Base-by-base conservation (phyloP, 1,140 invertebrate genomes). In the Pachypsylla venusta region DNA sequence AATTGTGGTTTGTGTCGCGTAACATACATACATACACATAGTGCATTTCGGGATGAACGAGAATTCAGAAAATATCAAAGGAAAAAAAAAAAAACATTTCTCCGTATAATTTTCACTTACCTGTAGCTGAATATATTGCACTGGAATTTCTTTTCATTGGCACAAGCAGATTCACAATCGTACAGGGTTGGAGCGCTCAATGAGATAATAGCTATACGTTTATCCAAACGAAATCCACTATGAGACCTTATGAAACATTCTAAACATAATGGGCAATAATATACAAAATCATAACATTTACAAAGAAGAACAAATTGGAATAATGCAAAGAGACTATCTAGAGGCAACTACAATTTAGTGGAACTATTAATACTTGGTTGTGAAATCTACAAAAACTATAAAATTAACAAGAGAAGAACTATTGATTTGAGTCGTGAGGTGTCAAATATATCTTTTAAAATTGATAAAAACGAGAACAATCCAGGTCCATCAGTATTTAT, bases 81-180 rank as follows among this genome's bases (percentile, higher is more conserved):
- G 14, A 59, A 59, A 25, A 55, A 30, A 53, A 10, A 55, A 53
- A 7, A 5, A 5, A 28, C 14, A 35, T 35, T n/a, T 10, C 30
- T n/a, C 7, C 7, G n/a, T 10, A 56, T 59, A 56, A 13, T 24
- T 13, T n/a, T n/a, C n/a, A 63, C 58, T 69, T 73, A 85, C 77
- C 83, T 79, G 65, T 80, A 89, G 62, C 83, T 84, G 65, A 85
- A 88, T 0, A 83, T 83, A 53, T 80, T 76, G 65, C 86, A 89
- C 60, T 72, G 70, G 63, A 87, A 87, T 35, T 78, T 76, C 25
- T 74, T 76, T 68, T 86, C 83, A n/a, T 75, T 75, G 26, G 79
- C 79, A 66, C 86, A 89, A 16, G 83, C 72, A 0, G 76, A 71
- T 65, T 88, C 85, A 69, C 85, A 89, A 25, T 85, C 82, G 16